Conservation (phyloP, 2,113 vertebrate genomes). For the Oncorhynchus masou region DNA sequence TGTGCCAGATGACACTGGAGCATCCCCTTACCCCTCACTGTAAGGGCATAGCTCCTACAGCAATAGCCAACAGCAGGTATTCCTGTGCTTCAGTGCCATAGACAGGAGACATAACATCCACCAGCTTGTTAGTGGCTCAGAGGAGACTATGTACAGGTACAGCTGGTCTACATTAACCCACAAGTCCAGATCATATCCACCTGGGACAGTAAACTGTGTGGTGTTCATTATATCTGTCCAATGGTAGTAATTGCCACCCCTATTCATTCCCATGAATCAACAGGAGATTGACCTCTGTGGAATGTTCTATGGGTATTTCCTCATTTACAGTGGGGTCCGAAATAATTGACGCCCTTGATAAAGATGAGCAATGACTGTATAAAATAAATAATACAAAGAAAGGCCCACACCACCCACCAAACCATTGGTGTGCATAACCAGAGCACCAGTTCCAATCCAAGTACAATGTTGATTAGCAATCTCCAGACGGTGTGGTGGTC, state of each 20-base stretch:
- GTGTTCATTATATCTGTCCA: conserved; percentile 11
- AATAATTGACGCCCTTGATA: too few relatives aligned
- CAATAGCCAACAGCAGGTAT: conserved; percentile 7
- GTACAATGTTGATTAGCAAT: too few relatives aligned
- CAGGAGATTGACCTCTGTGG: too few relatives aligned
- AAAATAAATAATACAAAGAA: too few relatives aligned
- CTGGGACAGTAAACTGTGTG: not conserved
- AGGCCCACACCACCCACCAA: too few relatives aligned
- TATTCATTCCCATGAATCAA: not conserved
- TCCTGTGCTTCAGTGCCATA: conserved; percentile 23
- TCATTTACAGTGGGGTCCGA: not conserved
- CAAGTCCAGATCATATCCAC: conserved; percentile 9
- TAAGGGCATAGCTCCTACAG: conserved; percentile 1
- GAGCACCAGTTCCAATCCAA: too few relatives aligned
- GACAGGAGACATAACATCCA: not conserved
- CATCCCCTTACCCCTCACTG: not conserved
- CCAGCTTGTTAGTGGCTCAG: conserved; percentile 16
- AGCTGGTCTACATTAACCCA: conserved; percentile 17
- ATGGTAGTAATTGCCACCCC: not conserved
- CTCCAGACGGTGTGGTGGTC: too few relatives aligned
- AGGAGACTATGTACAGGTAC: conserved; percentile 1
- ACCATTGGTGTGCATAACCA: too few relatives aligned
- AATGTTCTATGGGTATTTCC: too few relatives aligned
- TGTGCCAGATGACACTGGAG: not conserved
- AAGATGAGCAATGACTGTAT: too few relatives aligned